Evolutionary conservation across 2,113 vertebrate genomes (phyloP), one percentile per base, ranked within the genome.

Genomic region (Cariama cristata): DNA sequence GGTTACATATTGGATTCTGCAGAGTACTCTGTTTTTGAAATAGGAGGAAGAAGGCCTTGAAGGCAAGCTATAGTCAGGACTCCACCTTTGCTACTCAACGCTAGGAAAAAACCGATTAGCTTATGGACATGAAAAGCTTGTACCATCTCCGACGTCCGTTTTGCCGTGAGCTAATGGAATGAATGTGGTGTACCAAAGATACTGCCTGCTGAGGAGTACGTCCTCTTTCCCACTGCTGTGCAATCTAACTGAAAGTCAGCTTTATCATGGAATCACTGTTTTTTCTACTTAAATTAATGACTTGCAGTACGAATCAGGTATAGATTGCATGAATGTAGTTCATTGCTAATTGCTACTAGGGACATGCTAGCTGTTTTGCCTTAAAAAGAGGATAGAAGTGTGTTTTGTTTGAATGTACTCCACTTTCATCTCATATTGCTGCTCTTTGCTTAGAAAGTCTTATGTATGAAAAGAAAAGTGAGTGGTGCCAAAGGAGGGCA

Each of bases 41-140:
- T 0, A 28, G 45, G 21, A 76, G 50, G 19, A 90, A 59, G 2
- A 10, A 26, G 59, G 33, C 52, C 58, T 64, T 90, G 84, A 18
- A 80, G 63, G 73, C 72, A 89, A 89, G 52, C 38, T 28, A 42
- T 5, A 69, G 73, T 58, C 30, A 82, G 45, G 58, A 47, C n/a
- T 91, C 71, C 24, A 50, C 79, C 52, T 91, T 85, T 95, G 47
- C 28, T 93, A 75, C 79, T 94, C 68, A 86, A 12, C 3, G 3
- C 83, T 75, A 75, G 47, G 68, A 75, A 92, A 71, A 92, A 88
- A 64, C 68, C 68, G 81, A 81, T 89, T 84, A 75, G 30, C 35
- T 91, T 81, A 75, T 60, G 90, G 83, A 52, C 86, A 72, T 75
- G 52, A 74, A 97, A 79, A 87, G 40, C 49, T 85, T 86, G 45